phyloP scores from a whole-genome alignment of 2,888 invertebrate species.

The Caenorhabditis virilis region DNA sequence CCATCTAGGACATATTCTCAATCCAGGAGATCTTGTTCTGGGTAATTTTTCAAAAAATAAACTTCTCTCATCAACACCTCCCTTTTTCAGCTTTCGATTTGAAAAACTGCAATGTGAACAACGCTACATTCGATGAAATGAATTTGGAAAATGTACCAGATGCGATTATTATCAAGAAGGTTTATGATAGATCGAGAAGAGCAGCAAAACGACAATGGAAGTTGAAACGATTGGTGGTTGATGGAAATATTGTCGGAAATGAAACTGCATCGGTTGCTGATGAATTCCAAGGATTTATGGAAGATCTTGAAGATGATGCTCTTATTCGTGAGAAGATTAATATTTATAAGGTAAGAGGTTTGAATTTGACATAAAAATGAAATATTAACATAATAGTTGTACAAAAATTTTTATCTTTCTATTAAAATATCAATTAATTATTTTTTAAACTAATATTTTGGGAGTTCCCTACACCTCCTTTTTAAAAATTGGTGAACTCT shows the following conservation, averaged over 20 bases:
- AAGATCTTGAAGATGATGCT: slow-evolving; percentile 94
- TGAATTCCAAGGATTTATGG: slow-evolving; percentile 77
- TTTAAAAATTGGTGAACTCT: too few relatives aligned
- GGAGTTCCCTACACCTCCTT: too few relatives aligned
- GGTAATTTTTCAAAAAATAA: slow-evolving; percentile 71
- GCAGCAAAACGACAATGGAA: slow-evolving; percentile 85
- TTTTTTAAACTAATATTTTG: too few relatives aligned
- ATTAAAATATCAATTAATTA: too few relatives aligned
- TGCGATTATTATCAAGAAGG: slow-evolving; percentile 91
- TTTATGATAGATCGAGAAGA: slow-evolving; percentile 75
- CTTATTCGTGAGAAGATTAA: slow-evolving; percentile 87
- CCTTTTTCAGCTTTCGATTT: slow-evolving; percentile 82
- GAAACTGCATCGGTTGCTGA: slow-evolving; percentile 70
- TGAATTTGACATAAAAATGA: too few relatives aligned
- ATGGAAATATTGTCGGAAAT: slow-evolving; percentile 64
- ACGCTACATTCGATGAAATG: slow-evolving; percentile 84
- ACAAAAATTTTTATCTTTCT: too few relatives aligned
- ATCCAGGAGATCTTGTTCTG: slow-evolving; percentile 88
- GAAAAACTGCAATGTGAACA: slow-evolving; percentile 87
- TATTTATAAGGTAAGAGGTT: slow-evolving; percentile 79
- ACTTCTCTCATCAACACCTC: not conserved
- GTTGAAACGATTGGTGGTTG: slow-evolving; percentile 80
- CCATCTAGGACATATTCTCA: slow-evolving; percentile 90
- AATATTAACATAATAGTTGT: too few relatives aligned
- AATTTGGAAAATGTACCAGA: slow-evolving; percentile 79